A percentile compares a stretch with the other conserved stretches of the same genome.
These are phyloP conservation scores for Marasmarcha lunaedactyla DNA, from an alignment of 2,888 invertebrate genomes.

Conservation along the genomic window DNA sequence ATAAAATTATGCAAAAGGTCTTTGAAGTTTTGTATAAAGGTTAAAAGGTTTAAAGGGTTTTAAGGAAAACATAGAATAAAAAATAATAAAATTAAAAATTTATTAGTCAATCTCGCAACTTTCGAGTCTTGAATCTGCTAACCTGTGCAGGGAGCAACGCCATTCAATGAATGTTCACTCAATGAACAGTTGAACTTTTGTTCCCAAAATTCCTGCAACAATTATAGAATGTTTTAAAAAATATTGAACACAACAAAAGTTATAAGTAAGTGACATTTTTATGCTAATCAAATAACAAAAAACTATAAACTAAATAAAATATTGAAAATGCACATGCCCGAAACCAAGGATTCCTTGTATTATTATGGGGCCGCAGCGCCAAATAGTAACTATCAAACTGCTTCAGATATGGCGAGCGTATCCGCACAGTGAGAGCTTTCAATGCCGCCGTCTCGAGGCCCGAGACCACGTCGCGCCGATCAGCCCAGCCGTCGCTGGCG, in stretches of 20 bases:
- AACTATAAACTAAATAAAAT: background rate
- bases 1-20: too few species aligned
- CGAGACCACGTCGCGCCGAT: constrained; percentile 79
- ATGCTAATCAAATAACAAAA: too few species aligned
- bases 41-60: too few species aligned
- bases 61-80: too few species aligned
- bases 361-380: constrained; percentile 72
- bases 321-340: constrained; percentile 22
- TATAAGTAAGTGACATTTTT: too few species aligned
- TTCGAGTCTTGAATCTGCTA: too few species aligned
- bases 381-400: constrained; percentile 78
- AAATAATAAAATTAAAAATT: too few species aligned
- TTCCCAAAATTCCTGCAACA: constrained; percentile 81
- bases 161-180: constrained; percentile 17
- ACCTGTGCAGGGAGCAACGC: constrained; percentile 22
- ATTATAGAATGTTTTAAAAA: too few species aligned
- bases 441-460: constrained; percentile 74
- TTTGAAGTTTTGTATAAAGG: too few species aligned
- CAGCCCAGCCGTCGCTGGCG: constrained; percentile 78
- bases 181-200: constrained; percentile 74
- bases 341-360: constrained; percentile 80
- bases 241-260: too few species aligned
- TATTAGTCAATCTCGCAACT: too few species aligned
- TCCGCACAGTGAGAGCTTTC: constrained; percentile 79
- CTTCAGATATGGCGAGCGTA: constrained; percentile 77